Conservation (phyloP, 2,113 vertebrate genomes). For the Otis tarda region DNA sequence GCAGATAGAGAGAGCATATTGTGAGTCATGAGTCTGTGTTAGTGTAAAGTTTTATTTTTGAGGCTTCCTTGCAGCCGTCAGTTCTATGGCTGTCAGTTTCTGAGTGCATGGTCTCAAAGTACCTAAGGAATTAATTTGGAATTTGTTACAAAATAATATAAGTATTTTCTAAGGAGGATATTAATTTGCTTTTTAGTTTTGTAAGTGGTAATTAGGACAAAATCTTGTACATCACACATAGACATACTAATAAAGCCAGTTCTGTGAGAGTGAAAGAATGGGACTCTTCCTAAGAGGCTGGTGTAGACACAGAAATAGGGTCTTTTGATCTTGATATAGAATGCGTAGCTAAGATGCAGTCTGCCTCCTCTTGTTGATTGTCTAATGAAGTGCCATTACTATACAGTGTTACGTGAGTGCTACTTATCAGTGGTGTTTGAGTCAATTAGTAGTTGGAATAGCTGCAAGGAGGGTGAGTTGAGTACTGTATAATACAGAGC, state of each 20-base stretch:
- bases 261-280: neutral
- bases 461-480: neutral
- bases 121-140: neutral
- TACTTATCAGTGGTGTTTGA: neutral
- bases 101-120: neutral
- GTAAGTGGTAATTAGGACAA: neutral
- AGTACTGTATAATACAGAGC: neutral
- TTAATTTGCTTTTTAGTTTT: neutral
- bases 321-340: neutral
- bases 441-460: neutral
- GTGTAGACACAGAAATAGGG: neutral
- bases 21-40: neutral
- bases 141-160: neutral
- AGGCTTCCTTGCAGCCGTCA: neutral
- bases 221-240: neutral
- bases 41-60: slow-evolving; percentile 1
- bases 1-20: slow-evolving; percentile 13
- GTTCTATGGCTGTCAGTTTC: neutral
- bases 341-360: neutral
- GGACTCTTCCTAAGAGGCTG: neutral
- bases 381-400: neutral
- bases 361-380: neutral
- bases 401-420: neutral
- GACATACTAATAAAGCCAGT: neutral
- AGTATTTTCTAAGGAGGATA: neutral